A percentile compares a stretch with the other conserved stretches of the same genome.
These are phyloP conservation scores for Oegoconia quadripuncta DNA, from an alignment of 2,888 invertebrate species.

Conservation along the genomic window DNA sequence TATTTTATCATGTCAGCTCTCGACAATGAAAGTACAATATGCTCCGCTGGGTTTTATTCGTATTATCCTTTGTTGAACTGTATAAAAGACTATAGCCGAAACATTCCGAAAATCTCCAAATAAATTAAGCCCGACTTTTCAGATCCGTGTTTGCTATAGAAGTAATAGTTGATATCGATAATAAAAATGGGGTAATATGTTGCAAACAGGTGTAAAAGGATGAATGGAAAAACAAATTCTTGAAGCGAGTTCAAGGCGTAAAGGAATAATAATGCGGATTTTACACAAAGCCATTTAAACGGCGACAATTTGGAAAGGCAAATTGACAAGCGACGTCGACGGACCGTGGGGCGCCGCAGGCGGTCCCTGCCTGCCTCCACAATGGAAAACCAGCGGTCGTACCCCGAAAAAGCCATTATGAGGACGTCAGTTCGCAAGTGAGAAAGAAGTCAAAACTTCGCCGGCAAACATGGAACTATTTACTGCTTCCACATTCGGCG, in stretches of 20 bases:
- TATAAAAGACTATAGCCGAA: conserved; percentile 61
- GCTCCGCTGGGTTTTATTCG: conserved; percentile 66
- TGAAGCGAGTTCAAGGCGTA: conserved; percentile 33
- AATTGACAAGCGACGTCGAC: conserved; percentile 38
- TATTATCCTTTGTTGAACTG: conserved; percentile 68
- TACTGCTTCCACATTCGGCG: conserved; percentile 66
- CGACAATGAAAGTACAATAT: conserved; percentile 55
- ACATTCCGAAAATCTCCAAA: conserved; percentile 57
- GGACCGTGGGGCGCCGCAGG: conserved; percentile 37
- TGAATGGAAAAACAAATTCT: conserved; percentile 52
- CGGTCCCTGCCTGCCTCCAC: conserved; percentile 39
- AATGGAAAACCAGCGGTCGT: conserved; percentile 40
- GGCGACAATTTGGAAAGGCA: conserved; percentile 57
- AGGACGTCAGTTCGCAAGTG: conserved; percentile 62
- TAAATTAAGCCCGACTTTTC: conserved; percentile 64
- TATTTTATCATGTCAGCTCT: conserved; percentile 58
- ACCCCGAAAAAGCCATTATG: conserved; percentile 55
- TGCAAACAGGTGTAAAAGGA: conserved; percentile 41
- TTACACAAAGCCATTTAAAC: conserved; percentile 66
- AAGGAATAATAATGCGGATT: conserved; percentile 65
- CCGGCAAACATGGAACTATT: conserved; percentile 68
- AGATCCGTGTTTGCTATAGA: too few species aligned
- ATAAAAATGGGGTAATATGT: conserved; percentile 51
- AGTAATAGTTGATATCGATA: too few species aligned
- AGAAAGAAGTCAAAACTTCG: conserved; percentile 70